Conservation (phyloP, 2,797 vertebrate species). For the Psittacula derbiana region DNA sequence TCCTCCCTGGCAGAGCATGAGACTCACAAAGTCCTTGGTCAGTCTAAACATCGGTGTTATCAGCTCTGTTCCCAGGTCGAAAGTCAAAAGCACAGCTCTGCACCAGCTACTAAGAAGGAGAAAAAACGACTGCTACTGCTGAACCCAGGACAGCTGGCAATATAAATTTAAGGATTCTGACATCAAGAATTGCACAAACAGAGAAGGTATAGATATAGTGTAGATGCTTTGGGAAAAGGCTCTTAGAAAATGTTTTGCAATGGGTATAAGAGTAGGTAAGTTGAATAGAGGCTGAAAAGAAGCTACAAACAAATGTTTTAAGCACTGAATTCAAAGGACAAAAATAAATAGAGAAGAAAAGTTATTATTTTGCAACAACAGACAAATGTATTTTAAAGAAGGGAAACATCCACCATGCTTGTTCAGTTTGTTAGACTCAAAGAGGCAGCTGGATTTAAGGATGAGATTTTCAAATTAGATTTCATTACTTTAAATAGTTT, state of each 20-base stretch:
- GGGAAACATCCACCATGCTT: not conserved
- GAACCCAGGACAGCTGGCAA: not conserved
- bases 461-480: not conserved
- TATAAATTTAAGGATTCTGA: not conserved
- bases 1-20: too few relatives aligned
- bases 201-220: not conserved
- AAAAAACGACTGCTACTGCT: too few relatives aligned
- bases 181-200: not conserved
- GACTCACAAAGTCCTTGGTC: too few relatives aligned
- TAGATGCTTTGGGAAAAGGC: not conserved
- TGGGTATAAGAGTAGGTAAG: not conserved
- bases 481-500: not conserved
- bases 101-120: too few relatives aligned
- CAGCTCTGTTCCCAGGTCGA: too few relatives aligned
- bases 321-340: not conserved
- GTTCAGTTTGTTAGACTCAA: not conserved
- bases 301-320: not conserved
- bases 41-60: too few relatives aligned
- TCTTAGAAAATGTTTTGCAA: not conserved
- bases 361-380: not conserved
- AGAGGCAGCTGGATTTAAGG: not conserved
- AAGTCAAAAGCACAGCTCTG: too few relatives aligned
- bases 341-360: not conserved
- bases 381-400: not conserved
- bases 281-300: not conserved